Conservation (phyloP, 2,797 vertebrate genomes). For the Scyliorhinus canicula region DNA sequence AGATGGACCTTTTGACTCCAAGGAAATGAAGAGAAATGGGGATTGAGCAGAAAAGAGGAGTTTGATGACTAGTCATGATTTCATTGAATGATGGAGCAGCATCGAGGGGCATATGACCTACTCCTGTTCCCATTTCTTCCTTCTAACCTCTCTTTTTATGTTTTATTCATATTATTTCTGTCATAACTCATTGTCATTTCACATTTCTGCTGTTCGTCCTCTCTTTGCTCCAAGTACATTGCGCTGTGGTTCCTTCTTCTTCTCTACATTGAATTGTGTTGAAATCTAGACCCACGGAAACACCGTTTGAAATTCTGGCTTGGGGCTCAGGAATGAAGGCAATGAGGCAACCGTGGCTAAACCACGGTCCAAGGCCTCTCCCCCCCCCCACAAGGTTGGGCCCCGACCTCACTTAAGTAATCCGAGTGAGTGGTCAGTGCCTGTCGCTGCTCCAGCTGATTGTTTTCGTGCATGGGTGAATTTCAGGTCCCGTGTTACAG, state of each 20-base stretch:
- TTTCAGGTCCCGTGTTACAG: background rate
- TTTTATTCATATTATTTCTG: background rate
- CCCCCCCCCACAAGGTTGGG: too few relatives aligned
- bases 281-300: background rate
- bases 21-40: too few relatives aligned
- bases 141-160: background rate
- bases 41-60: too few relatives aligned
- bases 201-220: background rate
- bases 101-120: too few relatives aligned
- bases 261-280: background rate
- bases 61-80: too few relatives aligned
- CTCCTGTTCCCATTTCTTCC: too few relatives aligned
- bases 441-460: background rate
- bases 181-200: background rate
- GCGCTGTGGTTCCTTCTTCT: background rate
- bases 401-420: background rate
- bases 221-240: background rate
- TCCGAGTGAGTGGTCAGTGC: background rate
- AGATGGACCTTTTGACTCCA: too few relatives aligned
- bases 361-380: too few relatives aligned
- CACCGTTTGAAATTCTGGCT: background rate
- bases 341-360: background rate
- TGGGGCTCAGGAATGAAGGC: background rate
- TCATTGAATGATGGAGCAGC: too few relatives aligned
- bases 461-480: background rate